Evolutionary conservation across 23 tunicate species (phyloP).

Genomic region (Corella eumyota): DNA sequence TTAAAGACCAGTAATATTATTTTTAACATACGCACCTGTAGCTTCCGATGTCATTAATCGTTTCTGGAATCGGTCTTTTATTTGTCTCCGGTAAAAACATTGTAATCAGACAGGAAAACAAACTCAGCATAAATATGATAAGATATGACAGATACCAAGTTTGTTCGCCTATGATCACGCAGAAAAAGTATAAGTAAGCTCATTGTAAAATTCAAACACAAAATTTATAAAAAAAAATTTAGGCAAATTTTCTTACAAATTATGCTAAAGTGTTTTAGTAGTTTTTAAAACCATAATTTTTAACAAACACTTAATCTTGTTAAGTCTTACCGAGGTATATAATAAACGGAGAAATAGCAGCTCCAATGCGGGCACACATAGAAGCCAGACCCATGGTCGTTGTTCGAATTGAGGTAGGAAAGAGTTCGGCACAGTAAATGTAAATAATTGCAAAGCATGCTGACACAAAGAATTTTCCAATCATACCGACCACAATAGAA

Average conservation of each 20-base stretch:
- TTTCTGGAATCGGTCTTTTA: slow-evolving; percentile 3
- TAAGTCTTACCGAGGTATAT: slow-evolving; percentile 3
- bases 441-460: slow-evolving; percentile 1
- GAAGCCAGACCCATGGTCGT: not conserved
- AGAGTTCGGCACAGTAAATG: slow-evolving; percentile 5
- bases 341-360: not conserved
- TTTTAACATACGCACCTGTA: too few relatives aligned
- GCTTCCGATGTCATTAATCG: not conserved
- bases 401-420: not conserved
- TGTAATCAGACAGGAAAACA: not conserved
- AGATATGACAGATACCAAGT: not conserved
- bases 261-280: too few relatives aligned
- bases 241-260: too few relatives aligned
- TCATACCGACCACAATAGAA: not conserved
- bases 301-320: too few relatives aligned
- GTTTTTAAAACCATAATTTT: too few relatives aligned
- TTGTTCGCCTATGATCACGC: slow-evolving; percentile 4
- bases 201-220: too few relatives aligned
- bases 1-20: too few relatives aligned
- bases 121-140: not conserved
- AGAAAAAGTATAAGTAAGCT: too few relatives aligned
- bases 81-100: slow-evolving; percentile 6
- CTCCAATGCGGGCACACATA: slow-evolving; percentile 5
- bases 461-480: slow-evolving; percentile 4
- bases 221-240: too few relatives aligned